Evolutionary conservation across 2,888 invertebrate genomes (phyloP).

Genomic region (Dinocampus coccinellae): DNA sequence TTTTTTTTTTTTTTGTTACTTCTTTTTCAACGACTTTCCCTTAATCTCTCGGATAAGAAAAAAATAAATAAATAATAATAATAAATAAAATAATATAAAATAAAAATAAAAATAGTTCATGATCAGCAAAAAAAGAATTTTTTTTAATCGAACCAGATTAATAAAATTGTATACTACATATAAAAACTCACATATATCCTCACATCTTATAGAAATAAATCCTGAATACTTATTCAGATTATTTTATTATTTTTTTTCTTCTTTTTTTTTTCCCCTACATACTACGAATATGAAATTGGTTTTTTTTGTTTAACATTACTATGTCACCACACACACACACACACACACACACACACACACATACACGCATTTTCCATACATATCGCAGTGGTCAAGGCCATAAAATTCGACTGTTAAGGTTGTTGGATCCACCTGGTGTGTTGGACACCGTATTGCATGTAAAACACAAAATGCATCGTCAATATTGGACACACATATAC

Average conservation of each 20-base stretch:
- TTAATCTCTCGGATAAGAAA: background rate
- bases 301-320: conserved; percentile 39
- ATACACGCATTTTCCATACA: conserved; percentile 9
- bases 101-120: background rate
- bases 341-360: background rate
- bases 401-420: conserved; percentile 68
- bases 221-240: background rate
- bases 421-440: conserved; percentile 66
- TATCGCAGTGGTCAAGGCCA: conserved; percentile 59
- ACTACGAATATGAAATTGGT: conserved; percentile 3
- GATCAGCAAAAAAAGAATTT: background rate
- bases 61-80: no score
- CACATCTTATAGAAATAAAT: background rate
- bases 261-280: background rate
- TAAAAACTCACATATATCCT: background rate
- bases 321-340: conserved; percentile 37
- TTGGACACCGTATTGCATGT: conserved; percentile 68
- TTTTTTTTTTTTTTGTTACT: background rate
- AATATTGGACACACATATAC: conserved; percentile 57
- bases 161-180: background rate
- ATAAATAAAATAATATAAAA: background rate
- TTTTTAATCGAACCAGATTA: background rate
- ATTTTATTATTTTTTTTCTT: background rate
- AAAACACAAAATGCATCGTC: conserved; percentile 66
- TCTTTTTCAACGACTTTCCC: background rate